A percentile compares a stretch with the other conserved stretches of the same genome.
Conservation (phyloP, 2,113 vertebrate genomes). For the Aptenodytes forsteri region DNA sequence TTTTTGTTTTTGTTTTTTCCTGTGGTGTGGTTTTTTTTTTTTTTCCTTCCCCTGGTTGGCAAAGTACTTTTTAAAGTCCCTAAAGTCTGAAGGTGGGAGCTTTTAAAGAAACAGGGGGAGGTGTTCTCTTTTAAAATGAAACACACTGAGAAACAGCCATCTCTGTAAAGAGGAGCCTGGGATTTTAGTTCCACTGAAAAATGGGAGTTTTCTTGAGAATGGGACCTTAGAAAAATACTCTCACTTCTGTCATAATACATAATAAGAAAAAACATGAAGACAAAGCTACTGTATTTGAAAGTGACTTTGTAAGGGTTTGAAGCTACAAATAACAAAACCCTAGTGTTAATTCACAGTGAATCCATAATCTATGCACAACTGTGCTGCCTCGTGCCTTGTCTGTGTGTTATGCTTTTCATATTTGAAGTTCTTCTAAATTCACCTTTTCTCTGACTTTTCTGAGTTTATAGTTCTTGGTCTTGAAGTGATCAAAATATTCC, state of each 20-base stretch:
- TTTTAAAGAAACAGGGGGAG: not conserved
- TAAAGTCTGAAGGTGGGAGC: not conserved
- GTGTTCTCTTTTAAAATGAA: not conserved
- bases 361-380: not conserved
- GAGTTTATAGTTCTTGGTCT: not conserved
- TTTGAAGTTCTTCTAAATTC: not conserved
- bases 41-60: not conserved
- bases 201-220: not conserved
- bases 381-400: not conserved
- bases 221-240: not conserved
- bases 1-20: not conserved
- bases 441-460: not conserved
- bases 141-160: not conserved
- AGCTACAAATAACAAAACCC: not conserved
- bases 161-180: not conserved
- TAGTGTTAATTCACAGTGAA: not conserved
- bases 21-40: not conserved
- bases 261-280: not conserved
- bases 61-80: not conserved
- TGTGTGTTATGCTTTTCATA: not conserved
- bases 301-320: not conserved
- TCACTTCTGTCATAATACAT: not conserved
- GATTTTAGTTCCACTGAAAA: not conserved
- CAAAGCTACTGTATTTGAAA: not conserved
- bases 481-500: not conserved